phyloP scores from a whole-genome alignment of 2,888 invertebrate species.

The Acanthosepion esculentum region DNA sequence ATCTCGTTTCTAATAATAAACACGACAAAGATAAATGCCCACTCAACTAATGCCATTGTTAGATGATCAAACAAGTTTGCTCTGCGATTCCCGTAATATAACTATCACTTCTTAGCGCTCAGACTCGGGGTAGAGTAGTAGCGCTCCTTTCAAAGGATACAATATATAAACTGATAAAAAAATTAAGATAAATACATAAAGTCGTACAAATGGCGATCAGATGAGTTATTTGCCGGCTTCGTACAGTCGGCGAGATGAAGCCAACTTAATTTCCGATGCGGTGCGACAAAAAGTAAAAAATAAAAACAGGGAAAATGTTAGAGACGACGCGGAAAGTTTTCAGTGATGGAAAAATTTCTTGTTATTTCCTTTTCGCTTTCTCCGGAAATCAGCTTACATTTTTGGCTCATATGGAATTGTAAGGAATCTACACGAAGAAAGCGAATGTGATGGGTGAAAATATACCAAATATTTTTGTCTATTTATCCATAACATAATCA shows the following conservation, averaged over 20 bases:
- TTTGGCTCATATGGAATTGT: not conserved
- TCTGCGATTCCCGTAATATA: too few relatives aligned
- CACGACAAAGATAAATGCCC: too few relatives aligned
- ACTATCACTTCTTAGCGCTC: too few relatives aligned
- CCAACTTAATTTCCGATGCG: not conserved
- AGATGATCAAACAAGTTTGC: too few relatives aligned
- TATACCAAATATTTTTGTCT: not conserved
- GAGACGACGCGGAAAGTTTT: not conserved
- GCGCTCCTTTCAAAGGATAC: not conserved
- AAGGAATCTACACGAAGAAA: not conserved
- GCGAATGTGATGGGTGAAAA: not conserved
- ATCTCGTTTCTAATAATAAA: too few relatives aligned
- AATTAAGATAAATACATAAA: not conserved
- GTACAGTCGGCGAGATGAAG: not conserved
- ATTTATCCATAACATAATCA: not conserved
- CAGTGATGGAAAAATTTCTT: not conserved
- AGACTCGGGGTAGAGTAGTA: not conserved
- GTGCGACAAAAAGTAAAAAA: not conserved
- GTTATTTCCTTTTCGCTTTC: not conserved
- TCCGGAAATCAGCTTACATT: not conserved
- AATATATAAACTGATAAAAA: not conserved
- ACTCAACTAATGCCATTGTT: too few relatives aligned
- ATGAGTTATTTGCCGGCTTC: not conserved
- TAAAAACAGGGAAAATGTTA: not conserved
- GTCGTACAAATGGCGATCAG: not conserved